These are phyloP conservation scores for Mystacornis crossleyi DNA, from an alignment of 2,113 vertebrate genomes.

Conservation along the genomic window DNA sequence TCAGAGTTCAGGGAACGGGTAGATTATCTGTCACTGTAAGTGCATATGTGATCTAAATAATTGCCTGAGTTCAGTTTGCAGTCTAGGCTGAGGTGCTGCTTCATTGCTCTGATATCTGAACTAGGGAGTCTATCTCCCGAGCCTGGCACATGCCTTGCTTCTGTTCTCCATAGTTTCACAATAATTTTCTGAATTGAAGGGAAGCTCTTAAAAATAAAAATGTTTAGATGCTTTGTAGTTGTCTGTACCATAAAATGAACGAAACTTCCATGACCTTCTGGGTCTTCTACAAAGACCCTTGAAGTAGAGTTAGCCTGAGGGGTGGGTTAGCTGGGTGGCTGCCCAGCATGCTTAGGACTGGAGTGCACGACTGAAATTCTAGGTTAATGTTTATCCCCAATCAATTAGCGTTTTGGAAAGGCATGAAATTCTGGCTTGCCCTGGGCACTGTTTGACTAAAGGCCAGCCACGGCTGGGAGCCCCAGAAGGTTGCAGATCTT, in stretches of 20 bases:
- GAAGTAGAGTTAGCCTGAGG: conserved; percentile 14
- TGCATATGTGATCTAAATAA: conserved; percentile 19
- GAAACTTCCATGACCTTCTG: background rate
- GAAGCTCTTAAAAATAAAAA: background rate
- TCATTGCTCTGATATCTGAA: background rate
- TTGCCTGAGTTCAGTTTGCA: background rate
- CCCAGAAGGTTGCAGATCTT: conserved; percentile 54
- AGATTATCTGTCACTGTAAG: conserved; percentile 33
- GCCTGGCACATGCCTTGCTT: background rate
- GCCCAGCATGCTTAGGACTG: background rate
- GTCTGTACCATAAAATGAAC: background rate
- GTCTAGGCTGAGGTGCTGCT: background rate
- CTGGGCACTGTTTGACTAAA: conserved; percentile 57
- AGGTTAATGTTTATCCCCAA: conserved; percentile 66
- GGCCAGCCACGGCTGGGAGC: conserved; percentile 25
- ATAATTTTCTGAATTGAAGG: background rate
- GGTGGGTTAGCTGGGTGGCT: background rate
- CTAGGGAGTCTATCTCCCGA: background rate
- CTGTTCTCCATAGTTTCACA: background rate
- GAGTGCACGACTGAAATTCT: conserved; percentile 33
- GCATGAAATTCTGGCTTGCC: conserved; percentile 67
- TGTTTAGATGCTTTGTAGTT: background rate
- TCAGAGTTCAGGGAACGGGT: conserved; percentile 20
- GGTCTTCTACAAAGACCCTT: background rate
- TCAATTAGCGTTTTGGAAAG: conserved; percentile 66